Conservation (phyloP, 1,140 invertebrate species). For the Drosophila tsacasi region DNA sequence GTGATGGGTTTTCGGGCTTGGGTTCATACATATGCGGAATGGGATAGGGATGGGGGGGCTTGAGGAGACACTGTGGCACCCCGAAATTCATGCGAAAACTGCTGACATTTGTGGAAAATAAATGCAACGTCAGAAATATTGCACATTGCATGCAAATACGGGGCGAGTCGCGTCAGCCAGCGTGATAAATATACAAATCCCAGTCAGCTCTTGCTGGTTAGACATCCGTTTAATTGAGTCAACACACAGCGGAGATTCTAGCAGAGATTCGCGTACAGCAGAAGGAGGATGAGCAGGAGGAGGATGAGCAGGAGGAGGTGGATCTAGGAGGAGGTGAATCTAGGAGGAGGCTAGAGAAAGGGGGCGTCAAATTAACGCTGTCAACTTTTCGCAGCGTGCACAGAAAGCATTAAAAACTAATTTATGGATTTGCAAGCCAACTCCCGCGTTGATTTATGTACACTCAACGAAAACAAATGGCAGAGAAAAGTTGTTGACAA, state of each 20-base stretch:
- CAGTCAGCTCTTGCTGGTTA: conserved; percentile 53
- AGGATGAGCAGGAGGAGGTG: not conserved
- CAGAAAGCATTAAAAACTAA: conserved; percentile 77
- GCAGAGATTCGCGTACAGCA: not conserved
- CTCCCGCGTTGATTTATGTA: conserved; percentile 72
- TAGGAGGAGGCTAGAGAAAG: conserved; percentile 1
- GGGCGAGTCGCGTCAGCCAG: conserved; percentile 38
- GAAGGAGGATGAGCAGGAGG: not conserved
- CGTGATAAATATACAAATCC: conserved; percentile 76
- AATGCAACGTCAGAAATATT: conserved; percentile 77
- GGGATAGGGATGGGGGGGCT: not conserved
- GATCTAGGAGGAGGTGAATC: not conserved
- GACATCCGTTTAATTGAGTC: conserved; percentile 78
- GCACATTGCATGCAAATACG: conserved; percentile 74
- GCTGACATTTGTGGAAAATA: conserved; percentile 77
- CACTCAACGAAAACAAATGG: conserved; percentile 20
- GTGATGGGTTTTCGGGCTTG: not conserved
- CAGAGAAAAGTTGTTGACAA: not conserved
- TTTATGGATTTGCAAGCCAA: conserved; percentile 79
- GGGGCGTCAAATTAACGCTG: conserved; percentile 67
- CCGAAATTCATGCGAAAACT: conserved; percentile 76
- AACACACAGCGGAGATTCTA: conserved; percentile 50
- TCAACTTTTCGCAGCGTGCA: conserved; percentile 50
- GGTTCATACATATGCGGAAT: conserved; percentile 4
- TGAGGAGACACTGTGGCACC: not conserved